A percentile compares a stretch with the other conserved stretches of the same genome.
phyloP scores from a whole-genome alignment of 2,113 vertebrate genomes.

The Pygoscelis antarcticus region DNA sequence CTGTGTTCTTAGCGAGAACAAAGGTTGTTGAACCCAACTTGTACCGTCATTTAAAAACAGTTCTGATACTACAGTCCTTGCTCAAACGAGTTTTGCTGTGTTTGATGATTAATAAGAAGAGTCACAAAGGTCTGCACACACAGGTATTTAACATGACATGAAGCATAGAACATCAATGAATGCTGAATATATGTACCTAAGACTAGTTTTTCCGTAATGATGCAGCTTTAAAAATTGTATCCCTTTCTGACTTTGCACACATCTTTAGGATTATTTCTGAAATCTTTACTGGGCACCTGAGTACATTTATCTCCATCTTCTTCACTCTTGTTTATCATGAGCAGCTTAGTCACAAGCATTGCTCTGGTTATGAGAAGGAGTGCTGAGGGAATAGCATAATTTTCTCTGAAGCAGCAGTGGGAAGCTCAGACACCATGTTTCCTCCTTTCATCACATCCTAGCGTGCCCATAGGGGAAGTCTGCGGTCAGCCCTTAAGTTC shows the following conservation, averaged over 20 bases:
- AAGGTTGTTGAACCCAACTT: not conserved
- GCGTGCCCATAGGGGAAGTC: fast-evolving
- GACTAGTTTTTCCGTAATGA: not conserved
- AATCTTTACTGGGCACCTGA: not conserved
- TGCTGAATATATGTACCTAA: fast-evolving
- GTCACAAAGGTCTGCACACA: not conserved
- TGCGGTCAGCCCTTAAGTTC: not conserved
- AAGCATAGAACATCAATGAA: not conserved
- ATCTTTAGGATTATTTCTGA: not conserved
- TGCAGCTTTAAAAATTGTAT: not conserved
- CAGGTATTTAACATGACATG: not conserved
- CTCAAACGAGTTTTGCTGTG: not conserved
- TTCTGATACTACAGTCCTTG: not conserved
- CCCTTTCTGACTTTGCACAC: not conserved
- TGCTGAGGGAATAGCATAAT: not conserved
- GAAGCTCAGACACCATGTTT: not conserved
- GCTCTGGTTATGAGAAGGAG: not conserved
- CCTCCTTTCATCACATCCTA: not conserved
- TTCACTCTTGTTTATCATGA: not conserved
- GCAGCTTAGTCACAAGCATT: not conserved
- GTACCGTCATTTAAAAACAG: not conserved
- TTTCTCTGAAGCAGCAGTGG: not conserved
- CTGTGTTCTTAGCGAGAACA: not conserved
- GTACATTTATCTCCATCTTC: not conserved
- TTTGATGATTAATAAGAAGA: not conserved